Conservation (phyloP, 2,797 vertebrate species). For the Sebastes iracundus region DNA sequence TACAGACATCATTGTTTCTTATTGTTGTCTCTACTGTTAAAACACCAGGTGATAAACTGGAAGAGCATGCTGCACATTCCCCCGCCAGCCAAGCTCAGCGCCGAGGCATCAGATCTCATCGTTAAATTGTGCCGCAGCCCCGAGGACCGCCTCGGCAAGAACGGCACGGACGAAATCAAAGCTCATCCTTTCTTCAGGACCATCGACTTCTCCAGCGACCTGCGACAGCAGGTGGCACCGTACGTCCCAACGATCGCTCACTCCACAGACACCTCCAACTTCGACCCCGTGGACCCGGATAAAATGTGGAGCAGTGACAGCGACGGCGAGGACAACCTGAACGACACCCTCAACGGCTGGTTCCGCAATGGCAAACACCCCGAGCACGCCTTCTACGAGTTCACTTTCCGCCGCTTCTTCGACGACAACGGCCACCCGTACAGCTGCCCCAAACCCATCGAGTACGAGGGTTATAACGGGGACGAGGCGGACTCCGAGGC, state of each 20-base stretch:
- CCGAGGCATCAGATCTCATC: constrained; percentile 94
- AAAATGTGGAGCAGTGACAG: constrained; percentile 93
- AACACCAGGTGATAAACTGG: constrained; percentile 95
- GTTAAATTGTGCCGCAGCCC: constrained; percentile 94
- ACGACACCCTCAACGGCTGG: constrained; percentile 94
- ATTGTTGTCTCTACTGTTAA: not conserved
- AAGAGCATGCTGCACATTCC: constrained; percentile 94
- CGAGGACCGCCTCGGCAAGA: constrained; percentile 94
- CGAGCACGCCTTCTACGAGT: constrained; percentile 98
- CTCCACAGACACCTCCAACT: constrained; percentile 97
- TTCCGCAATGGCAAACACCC: constrained; percentile 97
- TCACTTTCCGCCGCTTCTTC: constrained; percentile 98
- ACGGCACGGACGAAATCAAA: constrained; percentile 96
- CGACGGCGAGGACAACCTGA: constrained; percentile 88
- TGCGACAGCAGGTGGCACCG: constrained; percentile 90
- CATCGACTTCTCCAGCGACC: constrained; percentile 94
- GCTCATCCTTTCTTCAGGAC: constrained; percentile 93
- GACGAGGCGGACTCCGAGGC: constrained; percentile 76
- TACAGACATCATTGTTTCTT: not conserved
- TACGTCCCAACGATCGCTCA: constrained; percentile 97
- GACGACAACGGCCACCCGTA: constrained; percentile 98
- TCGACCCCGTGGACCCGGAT: constrained; percentile 96
- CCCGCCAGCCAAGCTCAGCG: constrained; percentile 90
- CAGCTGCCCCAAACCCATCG: constrained; percentile 96
- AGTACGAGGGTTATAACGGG: constrained; percentile 86